Evolutionary conservation across 1,140 invertebrate species (phyloP).

Genomic region (Periplaneta americana): DNA sequence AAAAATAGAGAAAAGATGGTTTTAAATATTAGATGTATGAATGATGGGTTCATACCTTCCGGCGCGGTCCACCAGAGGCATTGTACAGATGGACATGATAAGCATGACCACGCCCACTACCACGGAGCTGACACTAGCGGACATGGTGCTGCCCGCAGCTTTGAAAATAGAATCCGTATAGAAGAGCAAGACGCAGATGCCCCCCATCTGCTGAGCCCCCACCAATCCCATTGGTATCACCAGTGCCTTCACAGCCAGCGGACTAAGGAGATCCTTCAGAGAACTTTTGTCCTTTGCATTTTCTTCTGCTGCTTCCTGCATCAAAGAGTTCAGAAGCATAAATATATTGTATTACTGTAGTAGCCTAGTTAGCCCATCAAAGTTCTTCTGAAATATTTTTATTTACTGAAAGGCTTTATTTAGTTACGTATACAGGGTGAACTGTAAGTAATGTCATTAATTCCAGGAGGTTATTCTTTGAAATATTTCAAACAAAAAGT

Average conservation of each 20-base stretch:
- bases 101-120: slow-evolving; percentile 34
- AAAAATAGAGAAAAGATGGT: no score
- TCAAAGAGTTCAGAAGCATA: no score
- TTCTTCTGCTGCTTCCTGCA: slow-evolving; percentile 33
- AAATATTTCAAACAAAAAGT: no score
- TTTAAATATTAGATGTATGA: no score
- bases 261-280: slow-evolving; percentile 38
- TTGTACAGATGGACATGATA: slow-evolving; percentile 24
- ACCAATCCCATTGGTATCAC: slow-evolving; percentile 44
- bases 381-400: slow-evolving; percentile 38
- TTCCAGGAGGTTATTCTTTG: no score
- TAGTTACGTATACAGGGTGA: no score
- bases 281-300: slow-evolving; percentile 33
- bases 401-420: slow-evolving; percentile 42
- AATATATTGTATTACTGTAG: no score
- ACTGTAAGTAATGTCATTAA: no score
- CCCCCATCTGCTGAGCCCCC: slow-evolving; percentile 61
- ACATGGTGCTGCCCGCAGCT: slow-evolving; percentile 44
- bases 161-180: slow-evolving; percentile 53
- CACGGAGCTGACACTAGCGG: slow-evolving; percentile 40
- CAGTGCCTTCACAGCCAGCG: slow-evolving; percentile 40
- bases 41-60: slow-evolving; percentile 54
- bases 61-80: slow-evolving; percentile 30
- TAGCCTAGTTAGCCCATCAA: neutral
- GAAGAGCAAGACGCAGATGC: slow-evolving; percentile 60